Percentiles rank a stretch among this genome's conserved stretches.
Conservation (phyloP, 1,140 invertebrate species). For the Conus betulinus region DNA sequence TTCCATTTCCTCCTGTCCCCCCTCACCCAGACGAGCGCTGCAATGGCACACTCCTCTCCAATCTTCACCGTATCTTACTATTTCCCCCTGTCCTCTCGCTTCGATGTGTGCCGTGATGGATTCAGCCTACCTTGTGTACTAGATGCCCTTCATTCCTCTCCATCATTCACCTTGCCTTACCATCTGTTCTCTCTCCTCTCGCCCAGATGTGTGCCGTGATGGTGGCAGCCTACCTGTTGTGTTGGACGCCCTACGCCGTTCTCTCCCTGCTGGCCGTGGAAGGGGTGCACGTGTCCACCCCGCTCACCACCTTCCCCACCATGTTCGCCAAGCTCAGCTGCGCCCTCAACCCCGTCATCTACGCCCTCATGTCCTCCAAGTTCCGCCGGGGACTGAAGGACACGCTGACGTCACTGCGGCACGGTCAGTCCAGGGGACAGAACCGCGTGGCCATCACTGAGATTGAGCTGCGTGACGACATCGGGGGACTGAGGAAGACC, state of each 20-base stretch:
- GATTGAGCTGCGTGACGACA: too few species aligned
- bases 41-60: background rate
- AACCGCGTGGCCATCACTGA: too few species aligned
- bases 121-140: too few species aligned
- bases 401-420: background rate
- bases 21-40: too few species aligned
- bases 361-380: constrained; percentile 28
- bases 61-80: too few species aligned
- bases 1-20: background rate
- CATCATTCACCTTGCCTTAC: background rate
- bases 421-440: background rate
- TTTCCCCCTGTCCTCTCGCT: too few species aligned
- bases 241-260: constrained; percentile 40
- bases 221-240: constrained; percentile 18
- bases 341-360: constrained; percentile 41
- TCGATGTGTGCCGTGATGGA: too few species aligned
- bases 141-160: background rate
- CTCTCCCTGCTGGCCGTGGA: constrained; percentile 3
- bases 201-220: constrained; percentile 40
- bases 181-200: background rate
- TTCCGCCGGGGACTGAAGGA: constrained; percentile 16
- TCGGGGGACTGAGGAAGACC: background rate
- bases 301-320: constrained; percentile 29
- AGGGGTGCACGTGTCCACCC: background rate
- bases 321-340: constrained; percentile 44